phyloP scores from a whole-genome alignment of 2,888 invertebrate genomes.

The Eudasyphora cyanicolor region DNA sequence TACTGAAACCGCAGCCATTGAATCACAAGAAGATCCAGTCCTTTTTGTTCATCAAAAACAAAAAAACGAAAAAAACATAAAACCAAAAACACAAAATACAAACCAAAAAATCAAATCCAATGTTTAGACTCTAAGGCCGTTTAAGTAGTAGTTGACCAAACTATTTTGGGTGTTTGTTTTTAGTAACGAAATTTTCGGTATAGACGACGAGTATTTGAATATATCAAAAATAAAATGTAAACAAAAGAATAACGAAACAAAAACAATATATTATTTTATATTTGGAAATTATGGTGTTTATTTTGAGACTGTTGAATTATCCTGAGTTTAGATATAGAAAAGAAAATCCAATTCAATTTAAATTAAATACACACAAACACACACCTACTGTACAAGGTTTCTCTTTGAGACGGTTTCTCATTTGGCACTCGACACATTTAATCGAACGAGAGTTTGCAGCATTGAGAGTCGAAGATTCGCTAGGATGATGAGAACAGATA shows the following conservation, averaged over 20 bases:
- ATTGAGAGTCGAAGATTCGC: no score
- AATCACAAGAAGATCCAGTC: slow-evolving; percentile 15
- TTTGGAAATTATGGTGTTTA: slow-evolving; percentile 33
- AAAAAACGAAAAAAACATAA: neutral
- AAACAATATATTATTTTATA: slow-evolving; percentile 12
- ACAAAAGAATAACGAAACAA: slow-evolving; percentile 12
- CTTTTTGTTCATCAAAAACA: neutral
- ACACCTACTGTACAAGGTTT: slow-evolving; percentile 48
- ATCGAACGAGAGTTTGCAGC: no score
- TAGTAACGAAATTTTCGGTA: slow-evolving; percentile 26
- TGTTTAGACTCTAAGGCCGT: slow-evolving; percentile 20
- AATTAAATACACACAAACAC: neutral
- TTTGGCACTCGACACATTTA: slow-evolving; percentile 11
- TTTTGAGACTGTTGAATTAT: slow-evolving; percentile 52
- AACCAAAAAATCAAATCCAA: slow-evolving; percentile 4
- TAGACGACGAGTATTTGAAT: slow-evolving; percentile 13
- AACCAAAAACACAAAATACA: neutral
- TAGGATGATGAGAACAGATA: no score
- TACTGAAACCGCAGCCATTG: slow-evolving; percentile 10
- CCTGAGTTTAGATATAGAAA: slow-evolving; percentile 1
- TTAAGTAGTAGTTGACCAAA: slow-evolving; percentile 35
- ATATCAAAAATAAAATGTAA: neutral
- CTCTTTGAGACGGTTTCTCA: slow-evolving; percentile 57
- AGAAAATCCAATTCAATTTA: neutral
- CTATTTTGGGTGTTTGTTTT: slow-evolving; percentile 30